Evolutionary conservation across 2,888 invertebrate species (phyloP).

Genomic region (Pasiphila rectangulata): DNA sequence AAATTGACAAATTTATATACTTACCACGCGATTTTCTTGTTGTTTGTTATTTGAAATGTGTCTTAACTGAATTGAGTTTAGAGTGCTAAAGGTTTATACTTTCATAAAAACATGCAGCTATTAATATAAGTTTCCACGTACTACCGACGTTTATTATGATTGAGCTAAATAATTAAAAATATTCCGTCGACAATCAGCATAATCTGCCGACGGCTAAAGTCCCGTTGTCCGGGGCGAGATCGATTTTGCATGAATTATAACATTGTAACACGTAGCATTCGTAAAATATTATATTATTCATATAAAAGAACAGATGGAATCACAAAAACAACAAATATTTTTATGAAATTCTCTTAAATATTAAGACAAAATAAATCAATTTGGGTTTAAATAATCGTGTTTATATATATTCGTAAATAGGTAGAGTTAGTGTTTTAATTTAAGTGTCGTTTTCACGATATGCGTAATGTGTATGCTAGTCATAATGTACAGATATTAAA

Average conservation of each 20-base stretch:
- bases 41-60: too few relatives aligned
- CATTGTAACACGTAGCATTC: constrained; percentile 23
- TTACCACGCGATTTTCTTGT: too few relatives aligned
- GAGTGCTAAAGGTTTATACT: too few relatives aligned
- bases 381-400: constrained; percentile 26
- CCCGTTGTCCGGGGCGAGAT: constrained; percentile 25
- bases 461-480: constrained; percentile 71
- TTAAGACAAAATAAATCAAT: neutral
- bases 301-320: constrained; percentile 8
- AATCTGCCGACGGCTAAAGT: constrained; percentile 25
- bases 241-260: constrained; percentile 33
- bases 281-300: constrained; percentile 22
- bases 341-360: neutral
- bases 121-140: too few relatives aligned
- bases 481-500: constrained; percentile 73
- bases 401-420: constrained; percentile 54
- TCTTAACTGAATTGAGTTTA: too few relatives aligned
- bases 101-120: too few relatives aligned
- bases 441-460: constrained; percentile 53
- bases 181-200: constrained; percentile 21
- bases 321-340: constrained; percentile 8
- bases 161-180: constrained; percentile 15
- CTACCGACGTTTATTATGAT: too few relatives aligned
- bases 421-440: constrained; percentile 67
- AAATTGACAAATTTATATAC: too few relatives aligned